Base-by-base conservation (phyloP, 2,113 vertebrate species). In the Lates calcarifer region DNA sequence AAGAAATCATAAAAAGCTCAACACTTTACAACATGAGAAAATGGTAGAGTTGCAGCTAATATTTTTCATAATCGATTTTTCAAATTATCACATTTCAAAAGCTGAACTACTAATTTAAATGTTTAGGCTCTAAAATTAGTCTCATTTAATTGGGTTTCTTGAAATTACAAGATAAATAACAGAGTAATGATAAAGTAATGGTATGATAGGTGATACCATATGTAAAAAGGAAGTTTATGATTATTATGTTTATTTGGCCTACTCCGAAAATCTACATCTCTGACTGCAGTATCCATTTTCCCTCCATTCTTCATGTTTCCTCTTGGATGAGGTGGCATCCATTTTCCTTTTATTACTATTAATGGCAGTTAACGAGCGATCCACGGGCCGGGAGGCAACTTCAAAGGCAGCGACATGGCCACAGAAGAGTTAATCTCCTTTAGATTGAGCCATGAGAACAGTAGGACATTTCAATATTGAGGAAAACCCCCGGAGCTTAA, bases 351-450 rank as follows among this genome's bases (percentile, higher is more conserved):
- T 82, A 83, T 89, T 90, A 35, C 71, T 83, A 88, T 91, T 92
- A 91, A 91, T 91, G 86, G 70, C 56, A 61, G 71, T 83, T 91
- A 93, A 92, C 58, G 79, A 92, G 91, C 55, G 6, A 64, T 82
- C 66, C 70, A 79, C 71, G 28, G 83, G 64, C 70, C 65, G 9
- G 66, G 74, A 83, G 87, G 77, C 57, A 29, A 45, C 88, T 91
- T 92, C 89, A 93, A 93, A 91, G 83, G 81, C 56, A 11, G 39
- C 55, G 18, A 81, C 57, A 31, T 74, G 80, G 83, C 77, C 80
- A 83, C 41, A 72, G 75, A 89, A 87, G 85, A 90, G 87, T 82
- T 94, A 93, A 93, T 91, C 90, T 92, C 79, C 86, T 91, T 93
- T 90, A 91, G 90, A 91, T 90, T 92, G 70, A 85, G 78, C 74